A percentile compares a stretch with the other conserved stretches of the same genome.
Conservation (phyloP, 1,140 invertebrate species). For the Rhyzopertha dominica region DNA sequence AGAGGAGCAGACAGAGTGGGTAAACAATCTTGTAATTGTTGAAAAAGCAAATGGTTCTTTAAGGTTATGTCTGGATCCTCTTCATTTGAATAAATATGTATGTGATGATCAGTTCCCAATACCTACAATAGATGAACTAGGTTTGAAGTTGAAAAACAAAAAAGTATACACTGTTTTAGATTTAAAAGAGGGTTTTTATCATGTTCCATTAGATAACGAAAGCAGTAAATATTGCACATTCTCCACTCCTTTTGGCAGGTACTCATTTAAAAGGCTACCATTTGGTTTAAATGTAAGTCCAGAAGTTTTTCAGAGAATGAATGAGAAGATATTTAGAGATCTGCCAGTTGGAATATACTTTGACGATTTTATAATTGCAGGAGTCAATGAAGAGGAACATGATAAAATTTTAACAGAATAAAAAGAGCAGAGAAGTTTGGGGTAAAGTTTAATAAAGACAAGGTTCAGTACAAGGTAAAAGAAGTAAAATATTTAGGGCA, state of each 20-base stretch:
- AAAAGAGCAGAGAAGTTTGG: conserved; percentile 9
- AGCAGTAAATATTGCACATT: conserved; percentile 38
- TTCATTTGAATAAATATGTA: conserved; percentile 47
- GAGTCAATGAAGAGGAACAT: conserved; percentile 17
- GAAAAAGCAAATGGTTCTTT: conserved; percentile 43
- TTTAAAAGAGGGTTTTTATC: conserved; percentile 40
- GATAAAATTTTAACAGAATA: conserved; percentile 13
- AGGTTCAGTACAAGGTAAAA: conserved; percentile 20
- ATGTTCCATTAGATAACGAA: conserved; percentile 22
- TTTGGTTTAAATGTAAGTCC: conserved; percentile 41
- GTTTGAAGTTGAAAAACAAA: conserved; percentile 36
- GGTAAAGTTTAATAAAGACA: conserved; percentile 20
- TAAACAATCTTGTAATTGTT: conserved; percentile 43
- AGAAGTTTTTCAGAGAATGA: conserved; percentile 41
- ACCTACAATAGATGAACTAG: conserved; percentile 44
- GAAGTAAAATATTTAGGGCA: conserved; percentile 31
- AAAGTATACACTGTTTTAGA: conserved; percentile 47
- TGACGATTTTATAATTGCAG: conserved; percentile 21
- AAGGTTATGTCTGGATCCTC: conserved; percentile 49
- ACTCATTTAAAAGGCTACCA: conserved; percentile 33
- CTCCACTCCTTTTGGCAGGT: conserved; percentile 41
- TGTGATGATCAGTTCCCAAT: conserved; percentile 41
- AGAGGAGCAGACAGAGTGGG: too few relatives aligned
- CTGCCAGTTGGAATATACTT: conserved; percentile 20
- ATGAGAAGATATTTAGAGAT: conserved; percentile 25